Conservation (phyloP, 2,888 invertebrate genomes). For the Parnassius glacialis region DNA sequence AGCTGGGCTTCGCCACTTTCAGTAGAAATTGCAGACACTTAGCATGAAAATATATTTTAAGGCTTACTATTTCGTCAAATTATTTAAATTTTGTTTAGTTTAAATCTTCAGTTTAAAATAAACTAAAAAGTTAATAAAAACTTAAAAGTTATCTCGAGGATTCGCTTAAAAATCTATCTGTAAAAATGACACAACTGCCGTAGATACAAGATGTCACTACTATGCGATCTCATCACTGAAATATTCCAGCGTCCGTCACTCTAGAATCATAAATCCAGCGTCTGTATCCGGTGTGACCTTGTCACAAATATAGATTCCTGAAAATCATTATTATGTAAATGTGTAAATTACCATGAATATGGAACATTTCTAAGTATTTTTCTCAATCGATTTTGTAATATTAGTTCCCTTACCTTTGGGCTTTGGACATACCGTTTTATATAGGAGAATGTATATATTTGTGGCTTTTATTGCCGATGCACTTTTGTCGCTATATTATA, state of each 20-base stretch:
- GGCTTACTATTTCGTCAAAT: too few relatives aligned
- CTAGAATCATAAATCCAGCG: conserved; percentile 24
- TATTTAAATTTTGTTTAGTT: too few relatives aligned
- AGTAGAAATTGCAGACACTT: neutral
- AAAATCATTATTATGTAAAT: neutral
- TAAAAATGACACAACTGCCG: conserved; percentile 1
- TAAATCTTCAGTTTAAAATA: too few relatives aligned
- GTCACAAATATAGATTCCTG: conserved; percentile 24
- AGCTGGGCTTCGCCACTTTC: neutral
- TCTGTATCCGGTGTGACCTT: conserved; percentile 28
- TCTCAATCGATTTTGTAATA: neutral
- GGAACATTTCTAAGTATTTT: neutral
- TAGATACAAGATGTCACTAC: conserved; percentile 39
- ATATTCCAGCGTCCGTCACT: conserved; percentile 33
- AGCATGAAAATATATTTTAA: too few relatives aligned
- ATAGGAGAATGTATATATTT: too few relatives aligned
- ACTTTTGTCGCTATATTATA: too few relatives aligned
- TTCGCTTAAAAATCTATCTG: neutral
- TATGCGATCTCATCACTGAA: conserved; percentile 30
- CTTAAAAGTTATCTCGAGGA: neutral
- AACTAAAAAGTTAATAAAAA: neutral
- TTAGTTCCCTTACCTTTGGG: too few relatives aligned
- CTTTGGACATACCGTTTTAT: too few relatives aligned
- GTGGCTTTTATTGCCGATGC: too few relatives aligned
- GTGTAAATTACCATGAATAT: neutral